Evolutionary conservation across 2,113 vertebrate genomes (phyloP).

Genomic region (Tonatia bakeri): DNA sequence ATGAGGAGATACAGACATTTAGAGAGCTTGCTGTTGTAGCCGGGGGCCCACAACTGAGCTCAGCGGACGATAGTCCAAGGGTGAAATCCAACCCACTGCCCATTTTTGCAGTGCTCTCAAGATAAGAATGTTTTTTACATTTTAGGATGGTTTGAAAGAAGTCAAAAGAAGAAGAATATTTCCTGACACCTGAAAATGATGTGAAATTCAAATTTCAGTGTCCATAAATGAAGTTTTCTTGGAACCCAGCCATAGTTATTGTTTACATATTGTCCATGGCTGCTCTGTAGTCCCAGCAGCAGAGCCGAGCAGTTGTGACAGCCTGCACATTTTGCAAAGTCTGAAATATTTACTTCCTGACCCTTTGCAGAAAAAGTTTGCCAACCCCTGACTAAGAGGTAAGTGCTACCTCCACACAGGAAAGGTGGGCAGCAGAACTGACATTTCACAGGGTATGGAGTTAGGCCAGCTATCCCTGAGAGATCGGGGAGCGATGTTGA

Average conservation of each 20-base stretch:
- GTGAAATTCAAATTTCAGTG: not conserved
- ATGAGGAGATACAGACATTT: not conserved
- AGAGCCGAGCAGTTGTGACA: not conserved
- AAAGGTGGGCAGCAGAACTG: not conserved
- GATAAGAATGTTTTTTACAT: not conserved
- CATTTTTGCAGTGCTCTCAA: not conserved
- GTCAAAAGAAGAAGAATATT: not conserved
- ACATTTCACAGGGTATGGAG: too few relatives aligned
- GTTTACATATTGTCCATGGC: not conserved
- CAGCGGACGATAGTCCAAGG: not conserved
- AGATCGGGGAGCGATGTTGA: not conserved
- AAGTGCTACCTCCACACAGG: not conserved
- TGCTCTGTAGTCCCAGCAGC: not conserved
- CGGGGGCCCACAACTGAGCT: not conserved
- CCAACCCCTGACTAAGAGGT: not conserved
- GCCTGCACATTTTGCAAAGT: rapidly evolving
- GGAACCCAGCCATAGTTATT: not conserved
- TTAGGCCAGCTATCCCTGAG: not conserved
- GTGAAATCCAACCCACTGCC: not conserved
- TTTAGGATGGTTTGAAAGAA: not conserved
- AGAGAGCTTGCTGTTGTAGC: not conserved
- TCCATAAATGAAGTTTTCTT: not conserved
- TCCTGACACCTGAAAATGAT: not conserved
- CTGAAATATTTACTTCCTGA: not conserved
- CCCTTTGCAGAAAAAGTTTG: not conserved